These are phyloP conservation scores for Hozukius guyotensis DNA, from an alignment of 2,797 vertebrate species.

Conservation along the genomic window DNA sequence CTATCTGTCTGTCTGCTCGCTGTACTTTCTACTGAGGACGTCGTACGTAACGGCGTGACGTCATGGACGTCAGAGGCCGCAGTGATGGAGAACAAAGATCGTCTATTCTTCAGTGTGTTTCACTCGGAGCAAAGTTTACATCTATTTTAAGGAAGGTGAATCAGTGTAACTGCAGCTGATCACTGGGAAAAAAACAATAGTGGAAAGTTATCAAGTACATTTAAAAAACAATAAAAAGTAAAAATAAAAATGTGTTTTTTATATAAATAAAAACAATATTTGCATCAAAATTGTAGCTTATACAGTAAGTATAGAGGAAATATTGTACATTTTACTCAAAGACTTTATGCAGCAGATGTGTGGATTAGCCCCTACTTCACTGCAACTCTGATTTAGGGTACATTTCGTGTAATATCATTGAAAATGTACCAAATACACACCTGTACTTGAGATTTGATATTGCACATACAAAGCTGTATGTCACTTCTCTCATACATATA, in stretches of 20 bases:
- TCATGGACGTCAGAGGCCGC: slow-evolving; percentile 6
- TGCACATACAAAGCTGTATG: neutral
- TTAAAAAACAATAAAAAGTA: neutral
- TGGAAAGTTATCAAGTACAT: neutral
- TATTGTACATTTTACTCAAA: neutral
- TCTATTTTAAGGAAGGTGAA: neutral
- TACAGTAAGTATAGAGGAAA: too few species aligned
- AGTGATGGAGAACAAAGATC: neutral
- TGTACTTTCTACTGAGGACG: slow-evolving; percentile 32
- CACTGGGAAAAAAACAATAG: neutral
- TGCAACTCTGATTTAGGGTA: neutral
- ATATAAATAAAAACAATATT: too few species aligned
- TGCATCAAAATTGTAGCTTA: too few species aligned
- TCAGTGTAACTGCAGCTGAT: neutral
- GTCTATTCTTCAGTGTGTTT: neutral
- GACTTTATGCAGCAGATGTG: neutral
- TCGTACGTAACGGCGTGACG: slow-evolving; percentile 35
- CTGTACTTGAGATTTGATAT: neutral
- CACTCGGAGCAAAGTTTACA: neutral
- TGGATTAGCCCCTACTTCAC: too few species aligned
- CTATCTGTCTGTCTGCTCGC: neutral
- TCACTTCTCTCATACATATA: neutral
- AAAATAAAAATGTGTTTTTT: too few species aligned
- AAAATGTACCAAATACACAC: neutral
- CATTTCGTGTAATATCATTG: neutral